Percentiles rank a stretch among this genome's conserved stretches.
These are phyloP conservation scores for Nibea albiflora DNA, from an alignment of 2,113 vertebrate species.

Conservation along the genomic window DNA sequence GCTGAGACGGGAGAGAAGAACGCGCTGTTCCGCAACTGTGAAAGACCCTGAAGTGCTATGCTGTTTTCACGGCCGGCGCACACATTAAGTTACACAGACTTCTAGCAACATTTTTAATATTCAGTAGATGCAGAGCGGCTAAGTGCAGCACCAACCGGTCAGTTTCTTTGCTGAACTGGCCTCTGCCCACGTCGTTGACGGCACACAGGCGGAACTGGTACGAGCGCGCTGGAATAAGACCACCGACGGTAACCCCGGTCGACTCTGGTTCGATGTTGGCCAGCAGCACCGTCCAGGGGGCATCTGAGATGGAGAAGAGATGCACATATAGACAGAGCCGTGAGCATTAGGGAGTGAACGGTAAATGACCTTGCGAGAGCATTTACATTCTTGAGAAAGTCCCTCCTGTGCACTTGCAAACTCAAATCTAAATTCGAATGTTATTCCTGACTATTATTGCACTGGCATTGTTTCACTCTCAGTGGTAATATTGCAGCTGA, in stretches of 20 bases:
- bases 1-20: slow-evolving; percentile 26
- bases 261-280: slow-evolving; percentile 92
- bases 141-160: slow-evolving; percentile 86
- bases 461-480: slow-evolving; percentile 56
- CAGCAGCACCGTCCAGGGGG: slow-evolving; percentile 93
- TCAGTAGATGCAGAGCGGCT: slow-evolving; percentile 15
- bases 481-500: slow-evolving; percentile 51
- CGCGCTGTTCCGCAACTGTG: slow-evolving; percentile 43
- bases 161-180: slow-evolving; percentile 97
- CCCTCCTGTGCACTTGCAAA: not conserved
- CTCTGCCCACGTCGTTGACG: slow-evolving; percentile 94
- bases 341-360: slow-evolving; percentile 19
- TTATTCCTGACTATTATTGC: slow-evolving; percentile 38
- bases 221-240: slow-evolving; percentile 93
- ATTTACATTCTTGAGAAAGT: slow-evolving; percentile 23
- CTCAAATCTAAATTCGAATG: slow-evolving; percentile 37
- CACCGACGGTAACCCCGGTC: slow-evolving; percentile 86
- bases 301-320: slow-evolving; percentile 81
- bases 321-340: not conserved
- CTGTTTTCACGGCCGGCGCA: not conserved
- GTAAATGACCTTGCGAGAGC: slow-evolving; percentile 37
- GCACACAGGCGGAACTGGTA: slow-evolving; percentile 98
- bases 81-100: slow-evolving; percentile 30
- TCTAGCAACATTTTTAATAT: slow-evolving; percentile 24
- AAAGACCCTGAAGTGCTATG: slow-evolving; percentile 40